A percentile compares a stretch with the other conserved stretches of the same genome.
phyloP scores from a whole-genome alignment of 2,113 vertebrate genomes.

The Charina bottae region DNA sequence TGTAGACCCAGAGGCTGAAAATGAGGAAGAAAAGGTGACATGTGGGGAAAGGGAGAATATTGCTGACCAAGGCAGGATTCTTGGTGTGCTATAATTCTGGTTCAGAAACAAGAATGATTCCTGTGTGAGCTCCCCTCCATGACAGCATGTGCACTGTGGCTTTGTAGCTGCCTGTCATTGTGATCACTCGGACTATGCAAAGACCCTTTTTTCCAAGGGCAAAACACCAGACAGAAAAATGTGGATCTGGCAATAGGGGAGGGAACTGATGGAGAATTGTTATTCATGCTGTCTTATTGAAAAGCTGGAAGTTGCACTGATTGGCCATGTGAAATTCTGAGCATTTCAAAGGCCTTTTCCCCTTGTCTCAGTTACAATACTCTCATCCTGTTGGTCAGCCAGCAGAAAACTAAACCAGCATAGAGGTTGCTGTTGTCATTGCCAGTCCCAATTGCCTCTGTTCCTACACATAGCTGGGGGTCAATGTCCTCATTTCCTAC shows the following conservation, averaged over 20 bases:
- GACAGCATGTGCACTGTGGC: not conserved
- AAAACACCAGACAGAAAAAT: no score
- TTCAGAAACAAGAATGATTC: not conserved
- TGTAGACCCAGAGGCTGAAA: not conserved
- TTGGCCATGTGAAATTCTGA: not conserved
- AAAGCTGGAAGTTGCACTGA: not conserved
- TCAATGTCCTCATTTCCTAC: not conserved
- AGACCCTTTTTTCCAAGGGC: not conserved
- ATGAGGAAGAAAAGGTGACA: not conserved
- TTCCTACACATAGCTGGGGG: not conserved
- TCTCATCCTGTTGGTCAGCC: no score
- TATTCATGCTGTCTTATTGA: not conserved
- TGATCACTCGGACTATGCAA: not conserved
- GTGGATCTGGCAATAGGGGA: not conserved
- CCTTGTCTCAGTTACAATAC: not conserved
- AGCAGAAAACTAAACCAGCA: no score
- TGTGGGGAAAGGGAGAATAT: not conserved
- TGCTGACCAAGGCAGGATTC: not conserved
- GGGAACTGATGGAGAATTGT: not conserved
- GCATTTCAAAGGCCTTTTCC: not conserved
- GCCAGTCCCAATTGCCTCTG: not conserved
- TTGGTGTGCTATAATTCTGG: not conserved
- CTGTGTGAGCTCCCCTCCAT: not conserved
- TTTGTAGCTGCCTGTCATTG: not conserved
- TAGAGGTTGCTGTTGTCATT: not conserved